Percentiles rank a stretch among this genome's conserved stretches.
phyloP scores from a whole-genome alignment of 2,113 vertebrate genomes.

The Pollachius pollachius region DNA sequence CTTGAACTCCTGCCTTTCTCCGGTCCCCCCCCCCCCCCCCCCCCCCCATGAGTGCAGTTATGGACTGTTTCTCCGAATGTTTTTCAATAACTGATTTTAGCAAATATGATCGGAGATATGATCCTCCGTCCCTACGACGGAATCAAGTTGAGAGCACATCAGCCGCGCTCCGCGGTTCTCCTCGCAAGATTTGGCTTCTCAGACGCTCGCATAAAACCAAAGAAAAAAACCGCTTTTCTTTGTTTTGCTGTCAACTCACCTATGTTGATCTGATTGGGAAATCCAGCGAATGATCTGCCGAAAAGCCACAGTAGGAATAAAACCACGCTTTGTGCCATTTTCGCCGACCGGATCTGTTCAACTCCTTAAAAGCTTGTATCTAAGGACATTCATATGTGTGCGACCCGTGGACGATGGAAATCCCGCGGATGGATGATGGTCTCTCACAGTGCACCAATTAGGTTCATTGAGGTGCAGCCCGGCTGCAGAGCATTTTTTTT shows the following conservation, averaged over 20 bases:
- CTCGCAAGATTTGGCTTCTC: neutral
- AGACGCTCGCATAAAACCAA: neutral
- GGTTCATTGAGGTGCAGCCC: constrained; percentile 74
- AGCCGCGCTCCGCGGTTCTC: constrained; percentile 45
- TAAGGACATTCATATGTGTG: constrained; percentile 79
- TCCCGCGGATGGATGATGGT: constrained; percentile 62
- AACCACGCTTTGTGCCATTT: constrained; percentile 88
- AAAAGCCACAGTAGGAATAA: constrained; percentile 85
- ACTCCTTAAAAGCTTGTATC: constrained; percentile 78
- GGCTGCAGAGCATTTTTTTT: constrained; percentile 65
- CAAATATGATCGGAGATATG: too few species aligned
- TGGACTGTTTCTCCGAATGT: too few species aligned
- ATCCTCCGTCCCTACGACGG: too few species aligned
- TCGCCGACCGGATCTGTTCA: constrained; percentile 79
- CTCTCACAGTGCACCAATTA: constrained; percentile 76
- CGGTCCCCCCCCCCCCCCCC: neutral
- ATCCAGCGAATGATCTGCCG: constrained; percentile 82
- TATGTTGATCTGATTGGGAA: constrained; percentile 97
- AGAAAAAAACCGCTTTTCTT: neutral
- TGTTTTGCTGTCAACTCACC: constrained; percentile 77
- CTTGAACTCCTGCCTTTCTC: constrained; percentile 12
- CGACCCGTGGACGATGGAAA: constrained; percentile 71
- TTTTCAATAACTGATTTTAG: too few species aligned
- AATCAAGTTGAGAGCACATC: too few species aligned
- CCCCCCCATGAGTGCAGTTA: too few species aligned